phyloP scores from a whole-genome alignment of 2,113 vertebrate species.

The Eurypyga helias region DNA sequence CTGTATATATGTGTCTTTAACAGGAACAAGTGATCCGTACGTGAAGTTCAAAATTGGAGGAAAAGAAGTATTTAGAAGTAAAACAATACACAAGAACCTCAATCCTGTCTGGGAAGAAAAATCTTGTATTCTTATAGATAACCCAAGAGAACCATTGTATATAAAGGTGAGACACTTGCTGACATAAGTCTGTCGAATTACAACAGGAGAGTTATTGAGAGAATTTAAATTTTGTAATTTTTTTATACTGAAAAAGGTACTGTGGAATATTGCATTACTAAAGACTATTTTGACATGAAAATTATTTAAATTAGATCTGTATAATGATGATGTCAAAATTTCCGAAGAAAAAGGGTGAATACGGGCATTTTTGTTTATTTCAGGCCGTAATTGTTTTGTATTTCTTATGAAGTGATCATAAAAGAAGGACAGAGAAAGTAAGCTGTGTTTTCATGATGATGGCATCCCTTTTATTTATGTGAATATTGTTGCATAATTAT shows the following conservation, averaged over 20 bases:
- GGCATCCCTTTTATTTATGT: not conserved
- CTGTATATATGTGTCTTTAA: not conserved
- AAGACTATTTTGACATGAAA: not conserved
- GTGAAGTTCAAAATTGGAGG: constrained; percentile 98
- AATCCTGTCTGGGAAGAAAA: constrained; percentile 98
- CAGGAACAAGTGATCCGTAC: constrained; percentile 97
- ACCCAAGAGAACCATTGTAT: constrained; percentile 86
- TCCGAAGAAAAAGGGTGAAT: not conserved
- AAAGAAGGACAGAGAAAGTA: not conserved
- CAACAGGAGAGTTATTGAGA: not conserved
- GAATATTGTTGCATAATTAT: not conserved
- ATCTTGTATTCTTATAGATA: constrained; percentile 84
- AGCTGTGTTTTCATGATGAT: not conserved
- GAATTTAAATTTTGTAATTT: not conserved
- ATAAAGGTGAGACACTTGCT: constrained; percentile 85
- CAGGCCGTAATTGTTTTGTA: not conserved
- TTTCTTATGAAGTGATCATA: not conserved
- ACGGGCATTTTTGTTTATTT: not conserved
- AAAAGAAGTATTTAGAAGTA: constrained; percentile 97
- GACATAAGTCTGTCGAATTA: not conserved
- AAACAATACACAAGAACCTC: constrained; percentile 94
- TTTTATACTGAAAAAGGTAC: not conserved
- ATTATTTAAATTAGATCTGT: not conserved
- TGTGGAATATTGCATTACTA: not conserved
- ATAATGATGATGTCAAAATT: not conserved